Percentiles rank a stretch among this genome's conserved stretches.
Evolutionary conservation across 2,113 vertebrate species (phyloP).

Genomic region (Cynocephalus volans): DNA sequence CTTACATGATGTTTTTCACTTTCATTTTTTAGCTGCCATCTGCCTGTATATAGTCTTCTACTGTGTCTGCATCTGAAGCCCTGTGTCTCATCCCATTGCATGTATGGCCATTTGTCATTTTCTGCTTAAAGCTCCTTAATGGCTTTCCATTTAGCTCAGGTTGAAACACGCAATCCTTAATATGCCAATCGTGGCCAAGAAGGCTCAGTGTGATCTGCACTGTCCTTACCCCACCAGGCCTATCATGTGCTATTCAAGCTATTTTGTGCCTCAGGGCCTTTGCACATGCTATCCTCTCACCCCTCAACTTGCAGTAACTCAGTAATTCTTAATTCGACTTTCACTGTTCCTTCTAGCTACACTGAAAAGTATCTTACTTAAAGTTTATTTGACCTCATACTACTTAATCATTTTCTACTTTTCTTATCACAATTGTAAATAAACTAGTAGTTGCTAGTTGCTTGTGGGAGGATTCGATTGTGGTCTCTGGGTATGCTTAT

Average conservation of each 20-base stretch:
- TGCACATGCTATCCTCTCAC: not conserved
- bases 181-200: not conserved
- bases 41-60: not conserved
- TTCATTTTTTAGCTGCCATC: not conserved
- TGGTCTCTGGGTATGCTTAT: not conserved
- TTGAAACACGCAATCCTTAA: not conserved
- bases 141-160: not conserved
- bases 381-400: not conserved
- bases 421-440: not conserved
- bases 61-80: not conserved
- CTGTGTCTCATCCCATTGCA: not conserved
- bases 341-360: not conserved
- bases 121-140: not conserved
- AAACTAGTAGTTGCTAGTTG: not conserved
- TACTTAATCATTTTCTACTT: not conserved
- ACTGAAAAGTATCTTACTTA: not conserved
- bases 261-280: not conserved
- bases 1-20: conserved; percentile 1
- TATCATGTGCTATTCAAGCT: not conserved
- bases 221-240: not conserved
- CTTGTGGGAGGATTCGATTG: not conserved
- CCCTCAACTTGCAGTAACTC: not conserved
- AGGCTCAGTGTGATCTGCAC: not conserved
- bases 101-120: not conserved
- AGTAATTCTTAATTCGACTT: not conserved